Evolutionary conservation across 2,113 vertebrate species (phyloP).

Genomic region (Telmatochromis sp.): DNA sequence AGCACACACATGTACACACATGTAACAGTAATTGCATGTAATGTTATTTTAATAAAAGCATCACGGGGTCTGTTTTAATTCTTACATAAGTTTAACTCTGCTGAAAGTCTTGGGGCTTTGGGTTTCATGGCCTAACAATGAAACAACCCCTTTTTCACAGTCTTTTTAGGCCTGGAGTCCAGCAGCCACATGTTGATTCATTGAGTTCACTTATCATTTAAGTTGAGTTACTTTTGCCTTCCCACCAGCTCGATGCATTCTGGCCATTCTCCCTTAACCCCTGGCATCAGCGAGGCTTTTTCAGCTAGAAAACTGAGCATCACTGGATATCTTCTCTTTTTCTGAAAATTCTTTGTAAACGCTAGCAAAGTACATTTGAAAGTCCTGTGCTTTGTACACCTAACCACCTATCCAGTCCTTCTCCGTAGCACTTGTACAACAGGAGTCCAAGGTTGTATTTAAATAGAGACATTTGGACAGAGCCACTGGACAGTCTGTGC

Average conservation of each 20-base stretch:
- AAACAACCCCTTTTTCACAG: background rate
- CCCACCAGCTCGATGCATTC: background rate
- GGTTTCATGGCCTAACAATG: background rate
- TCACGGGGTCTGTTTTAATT: background rate
- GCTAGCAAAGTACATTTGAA: background rate
- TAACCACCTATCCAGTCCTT: background rate
- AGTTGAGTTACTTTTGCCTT: background rate
- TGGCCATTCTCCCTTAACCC: background rate
- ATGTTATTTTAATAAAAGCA: background rate
- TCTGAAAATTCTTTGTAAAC: background rate
- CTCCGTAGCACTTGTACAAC: background rate
- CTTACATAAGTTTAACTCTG: background rate
- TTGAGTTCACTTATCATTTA: background rate
- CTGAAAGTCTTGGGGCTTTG: background rate
- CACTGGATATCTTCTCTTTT: background rate
- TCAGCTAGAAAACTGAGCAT: background rate
- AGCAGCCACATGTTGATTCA: background rate
- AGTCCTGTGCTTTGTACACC: background rate
- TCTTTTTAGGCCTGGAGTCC: background rate
- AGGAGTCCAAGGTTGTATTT: background rate
- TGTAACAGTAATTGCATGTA: background rate
- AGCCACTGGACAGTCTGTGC: background rate
- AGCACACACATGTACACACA: background rate
- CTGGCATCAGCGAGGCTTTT: background rate
- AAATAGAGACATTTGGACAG: background rate